Percentiles rank a stretch among this genome's conserved stretches.
Conservation (phyloP, 2,888 invertebrate genomes). For the Auanema sp. region DNA sequence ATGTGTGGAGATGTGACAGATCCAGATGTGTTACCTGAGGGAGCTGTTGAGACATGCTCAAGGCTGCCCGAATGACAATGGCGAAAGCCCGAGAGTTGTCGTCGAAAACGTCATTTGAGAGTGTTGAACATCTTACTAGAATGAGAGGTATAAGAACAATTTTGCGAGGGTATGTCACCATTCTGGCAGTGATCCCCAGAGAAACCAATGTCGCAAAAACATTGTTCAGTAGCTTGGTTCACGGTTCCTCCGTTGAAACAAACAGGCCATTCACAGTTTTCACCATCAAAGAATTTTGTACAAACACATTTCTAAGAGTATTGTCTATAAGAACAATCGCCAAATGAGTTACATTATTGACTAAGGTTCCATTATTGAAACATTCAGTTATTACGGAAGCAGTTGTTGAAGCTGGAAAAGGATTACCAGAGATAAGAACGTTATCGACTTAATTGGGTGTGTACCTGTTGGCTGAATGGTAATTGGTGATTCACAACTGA, state of each 20-base stretch:
- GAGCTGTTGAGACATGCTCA: constrained; percentile 32
- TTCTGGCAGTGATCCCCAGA: constrained; percentile 39
- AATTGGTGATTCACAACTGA: constrained; percentile 32
- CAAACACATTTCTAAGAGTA: constrained; percentile 40
- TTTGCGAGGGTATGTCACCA: constrained; percentile 5
- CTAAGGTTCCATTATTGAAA: neutral
- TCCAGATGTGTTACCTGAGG: constrained; percentile 14
- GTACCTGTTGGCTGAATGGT: constrained; percentile 17
- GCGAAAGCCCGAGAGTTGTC: constrained; percentile 35
- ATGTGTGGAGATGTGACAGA: neutral
- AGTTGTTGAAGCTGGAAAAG: neutral
- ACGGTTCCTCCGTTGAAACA: constrained; percentile 42
- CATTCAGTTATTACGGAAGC: neutral
- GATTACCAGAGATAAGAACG: neutral
- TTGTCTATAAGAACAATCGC: neutral
- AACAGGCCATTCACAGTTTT: constrained; percentile 35
- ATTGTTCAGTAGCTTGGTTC: constrained; percentile 22
- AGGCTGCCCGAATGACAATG: constrained; percentile 43
- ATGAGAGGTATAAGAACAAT: neutral
- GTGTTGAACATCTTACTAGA: constrained; percentile 25
- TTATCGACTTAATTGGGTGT: neutral
- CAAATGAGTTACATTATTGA: too few relatives aligned
- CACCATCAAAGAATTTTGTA: constrained; percentile 42
- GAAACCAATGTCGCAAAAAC: constrained; percentile 32
- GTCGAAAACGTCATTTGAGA: constrained; percentile 31